These are phyloP conservation scores for Oscheius sp. DNA, from an alignment of 2,888 invertebrate genomes.

Conservation along the genomic window DNA sequence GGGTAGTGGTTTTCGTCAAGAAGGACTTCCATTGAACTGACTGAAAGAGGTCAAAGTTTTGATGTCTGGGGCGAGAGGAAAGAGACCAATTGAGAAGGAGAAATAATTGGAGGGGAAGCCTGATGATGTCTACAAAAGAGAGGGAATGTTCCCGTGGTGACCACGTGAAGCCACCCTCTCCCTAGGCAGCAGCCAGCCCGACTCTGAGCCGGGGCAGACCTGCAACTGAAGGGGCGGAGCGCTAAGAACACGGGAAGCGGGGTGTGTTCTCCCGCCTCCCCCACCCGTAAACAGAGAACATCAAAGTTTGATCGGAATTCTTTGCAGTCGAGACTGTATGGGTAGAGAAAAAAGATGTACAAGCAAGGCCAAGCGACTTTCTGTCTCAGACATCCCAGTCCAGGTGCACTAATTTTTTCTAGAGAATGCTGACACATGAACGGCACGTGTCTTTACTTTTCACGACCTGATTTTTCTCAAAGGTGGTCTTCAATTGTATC, in stretches of 20 bases:
- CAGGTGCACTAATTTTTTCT: no score
- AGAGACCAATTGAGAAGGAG: not conserved
- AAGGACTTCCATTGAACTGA: slow-evolving; percentile 3
- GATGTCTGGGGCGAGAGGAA: not conserved
- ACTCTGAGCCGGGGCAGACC: slow-evolving; percentile 10
- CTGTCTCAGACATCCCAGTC: no score
- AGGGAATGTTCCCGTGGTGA: slow-evolving; percentile 9
- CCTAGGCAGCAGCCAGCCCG: slow-evolving; percentile 4
- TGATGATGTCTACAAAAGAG: not conserved
- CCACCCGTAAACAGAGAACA: slow-evolving; percentile 28
- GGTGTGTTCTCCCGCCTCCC: not conserved
- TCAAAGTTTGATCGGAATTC: no score
- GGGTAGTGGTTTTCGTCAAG: slow-evolving; percentile 18
- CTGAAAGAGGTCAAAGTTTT: slow-evolving; percentile 5
- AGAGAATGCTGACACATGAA: no score
- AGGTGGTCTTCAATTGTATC: no score
- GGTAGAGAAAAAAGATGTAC: no score
- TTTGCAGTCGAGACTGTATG: no score
- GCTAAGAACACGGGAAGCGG: slow-evolving; percentile 7
- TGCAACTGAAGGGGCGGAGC: slow-evolving; percentile 7
- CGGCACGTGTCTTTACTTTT: no score
- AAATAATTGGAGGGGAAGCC: no score
- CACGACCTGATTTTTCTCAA: no score
- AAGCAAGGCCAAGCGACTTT: no score
- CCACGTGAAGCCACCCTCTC: slow-evolving; percentile 9